Conservation (phyloP, 2,797 vertebrate species). For the Melanotaenia nigrans region DNA sequence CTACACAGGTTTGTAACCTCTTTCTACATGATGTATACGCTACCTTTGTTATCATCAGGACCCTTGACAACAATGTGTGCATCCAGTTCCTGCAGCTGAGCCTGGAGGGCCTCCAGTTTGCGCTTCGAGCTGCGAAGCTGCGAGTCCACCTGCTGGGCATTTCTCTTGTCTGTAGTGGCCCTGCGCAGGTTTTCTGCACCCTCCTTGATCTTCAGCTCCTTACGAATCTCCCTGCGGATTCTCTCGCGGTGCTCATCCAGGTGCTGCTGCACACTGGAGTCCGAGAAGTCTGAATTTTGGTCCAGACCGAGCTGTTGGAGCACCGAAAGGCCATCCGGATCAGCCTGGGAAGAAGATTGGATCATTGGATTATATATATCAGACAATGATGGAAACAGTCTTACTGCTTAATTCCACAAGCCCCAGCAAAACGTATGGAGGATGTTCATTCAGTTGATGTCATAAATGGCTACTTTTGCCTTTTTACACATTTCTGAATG, state of each 20-base stretch:
- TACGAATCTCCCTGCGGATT: conserved; percentile 90
- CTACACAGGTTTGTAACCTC: background rate
- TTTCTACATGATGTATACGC: background rate
- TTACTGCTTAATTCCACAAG: conserved; percentile 1
- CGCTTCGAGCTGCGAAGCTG: conserved; percentile 87
- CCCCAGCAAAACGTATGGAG: background rate
- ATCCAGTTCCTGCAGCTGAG: conserved; percentile 89
- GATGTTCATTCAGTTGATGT: background rate
- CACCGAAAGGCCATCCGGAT: conserved; percentile 85
- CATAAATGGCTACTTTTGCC: no score
- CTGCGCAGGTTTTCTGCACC: conserved; percentile 89
- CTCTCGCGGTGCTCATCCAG: conserved; percentile 90
- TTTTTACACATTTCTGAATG: no score
- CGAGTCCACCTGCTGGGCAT: conserved; percentile 87
- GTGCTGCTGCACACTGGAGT: conserved; percentile 86
- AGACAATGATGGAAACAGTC: conserved; percentile 17
- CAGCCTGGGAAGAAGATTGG: conserved; percentile 68
- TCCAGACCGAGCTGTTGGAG: conserved; percentile 89
- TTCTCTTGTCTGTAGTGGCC: conserved; percentile 89
- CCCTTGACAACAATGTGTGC: conserved; percentile 89
- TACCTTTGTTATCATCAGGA: conserved; percentile 77
- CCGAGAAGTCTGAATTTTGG: conserved; percentile 87
- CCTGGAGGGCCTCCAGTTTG: conserved; percentile 84
- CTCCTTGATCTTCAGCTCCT: conserved; percentile 93
- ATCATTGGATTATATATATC: conserved; percentile 12